Evolutionary conservation across 2,113 vertebrate genomes (phyloP), one percentile per base, ranked within the genome.

Genomic region (Silurus meridionalis): DNA sequence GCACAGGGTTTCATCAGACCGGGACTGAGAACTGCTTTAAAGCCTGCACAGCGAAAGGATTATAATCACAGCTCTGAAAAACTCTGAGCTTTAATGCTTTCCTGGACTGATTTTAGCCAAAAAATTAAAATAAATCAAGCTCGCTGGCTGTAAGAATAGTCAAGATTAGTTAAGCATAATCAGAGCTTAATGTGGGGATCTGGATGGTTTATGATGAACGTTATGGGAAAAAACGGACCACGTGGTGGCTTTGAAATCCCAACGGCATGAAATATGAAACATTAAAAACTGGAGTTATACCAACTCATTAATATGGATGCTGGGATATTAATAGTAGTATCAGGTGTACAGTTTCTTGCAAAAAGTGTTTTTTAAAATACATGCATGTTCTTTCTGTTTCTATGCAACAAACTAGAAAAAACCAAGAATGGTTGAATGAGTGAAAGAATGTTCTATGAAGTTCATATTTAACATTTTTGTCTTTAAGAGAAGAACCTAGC

Each of bases 141-240:
- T 61, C 11, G 0, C 13, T n/a, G 14, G 21, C 83, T 64, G n/a
- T 37, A 55, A 23, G 64, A 58, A 63, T 66, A 77, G 46, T 17
- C 66, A 25, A 55, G 74, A 78, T 78, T 78, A 78, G 52, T 15
- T 15, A 48, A 78, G 52, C 74, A 25, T 78, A 50, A 75, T 75
- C 74, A 25, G 74, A 25, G 74, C 74, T 55, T 77, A 50, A 77
- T 25, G 50, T 55, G 11, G 23, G n/a, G 74, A 55, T 25, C 86
- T 89, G 88, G 88, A 85, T 37, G 37, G 37, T 83, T 91, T 83
- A 80, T 83, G 13, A 53, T 55, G 14, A 78, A 78, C 11, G 13
- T 57, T 55, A 11, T 25, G 23, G 48, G 11, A 77, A 77, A 25
- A 55, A 77, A 77, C 50, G 14, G 67, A 71, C 17, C 66, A 69